Evolutionary conservation across 1,140 invertebrate species (phyloP), one percentile per base, ranked within the genome.

Genomic region (Venturia canescens): DNA sequence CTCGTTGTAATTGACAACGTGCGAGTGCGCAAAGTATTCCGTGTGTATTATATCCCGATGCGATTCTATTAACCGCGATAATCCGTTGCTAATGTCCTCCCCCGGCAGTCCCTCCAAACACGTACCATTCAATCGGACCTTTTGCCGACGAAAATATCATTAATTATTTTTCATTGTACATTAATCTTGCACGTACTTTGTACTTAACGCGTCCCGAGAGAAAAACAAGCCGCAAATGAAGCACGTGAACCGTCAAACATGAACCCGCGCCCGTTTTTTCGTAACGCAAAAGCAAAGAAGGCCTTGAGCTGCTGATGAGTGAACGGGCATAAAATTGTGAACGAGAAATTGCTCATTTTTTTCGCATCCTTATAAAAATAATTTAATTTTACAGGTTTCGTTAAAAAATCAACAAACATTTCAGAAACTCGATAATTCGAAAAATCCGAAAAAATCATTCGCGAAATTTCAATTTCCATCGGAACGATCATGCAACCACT

Each of bases 21-120:
- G n/a, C n/a, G 74, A 53, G 74, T 34, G 50, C 44, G 27, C 18
- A 16, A 18, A 31, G 16, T n/a, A 69, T 23, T 50, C 21, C 44
- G 21, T 63, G n/a, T 38, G 23, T 77, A 63, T 31, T 57, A 57
- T 53, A 76, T 11, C 26, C n/a, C 34, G 34, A 53, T 77, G 48
- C 38, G 50, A 27, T 76, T 27, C 71, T 76, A 60, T 60, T 76
- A 60, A 38, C 74, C 38, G 38, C 74, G 74, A 18, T 76, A 76
- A 76, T 76, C 74, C 74, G 74, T 76, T 76, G 74, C 74, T 76
- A 76, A 76, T 76, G 23, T 74, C 71, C 27, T 78, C 60, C 60
- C 31, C 34, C 77, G 34, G 77, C 63, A 48, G 38, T 4, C 53
- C 63, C 53, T 76, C 63, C 21, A 76, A 76, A 76, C 53, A 16